Base-by-base conservation (phyloP, 2,113 vertebrate species). In the Carollia perspicillata region DNA sequence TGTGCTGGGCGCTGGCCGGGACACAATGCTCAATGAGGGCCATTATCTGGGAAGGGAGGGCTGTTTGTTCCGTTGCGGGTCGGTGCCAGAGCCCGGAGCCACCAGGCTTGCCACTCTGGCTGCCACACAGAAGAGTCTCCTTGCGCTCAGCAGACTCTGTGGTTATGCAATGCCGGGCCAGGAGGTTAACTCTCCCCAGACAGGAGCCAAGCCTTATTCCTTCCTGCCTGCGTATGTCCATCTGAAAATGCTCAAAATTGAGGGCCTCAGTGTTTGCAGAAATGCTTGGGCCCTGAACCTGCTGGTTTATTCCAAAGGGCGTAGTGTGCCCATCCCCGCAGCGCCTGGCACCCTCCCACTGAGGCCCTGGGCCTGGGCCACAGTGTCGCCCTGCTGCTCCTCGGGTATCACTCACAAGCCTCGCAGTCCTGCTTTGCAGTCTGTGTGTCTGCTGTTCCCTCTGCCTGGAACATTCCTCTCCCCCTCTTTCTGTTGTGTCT, bases 11-110 rank as follows among this genome's bases (percentile, higher is more conserved):
- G 63, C 97, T 49, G 96, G 93, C 97, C 97, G 84, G 87, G 96
- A 97, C 95, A 98, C 98, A 97, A 95, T 81, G 88, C 98, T 98
- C 98, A 97, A 94, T 88, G 97, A 84, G 60, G 0, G 78, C 96
- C 79, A 86, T 98, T 97, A 96, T 98, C 97, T 95, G 49, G 40
- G 93, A 93, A 90, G 49, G 63, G 83, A 94, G 30, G 94, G 97
- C 94, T 98, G 97, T 98, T 97, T 98, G 97, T 97, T 98, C 97
- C 20, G 33, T 84, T 97, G 74, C 40, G 0, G 96, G 97, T 94
- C 0, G 33, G 97, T 97, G 97, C 97, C 96, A 97, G 97, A 97
- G 95, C 94, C 97, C 93, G 60, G 97, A 97, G 96, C 95, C 96
- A 97, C 96, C 95, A 96, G 94, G 94, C 97, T 96, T 96, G 96